These are phyloP conservation scores for Gadopsis marmoratus DNA, from an alignment of 2,797 vertebrate species.

Conservation along the genomic window DNA sequence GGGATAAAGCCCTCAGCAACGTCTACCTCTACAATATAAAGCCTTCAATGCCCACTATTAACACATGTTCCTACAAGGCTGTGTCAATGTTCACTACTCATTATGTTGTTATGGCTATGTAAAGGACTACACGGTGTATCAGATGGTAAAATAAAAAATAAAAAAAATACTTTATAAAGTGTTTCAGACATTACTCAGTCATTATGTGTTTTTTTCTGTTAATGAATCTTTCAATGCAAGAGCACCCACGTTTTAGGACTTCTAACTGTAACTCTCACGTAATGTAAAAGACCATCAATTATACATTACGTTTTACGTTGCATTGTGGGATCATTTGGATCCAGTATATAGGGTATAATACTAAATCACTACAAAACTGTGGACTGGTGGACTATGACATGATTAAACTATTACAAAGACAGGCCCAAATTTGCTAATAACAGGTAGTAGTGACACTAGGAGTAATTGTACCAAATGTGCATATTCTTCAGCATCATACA, in stretches of 20 bases:
- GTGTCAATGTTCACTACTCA: neutral
- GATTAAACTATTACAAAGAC: neutral
- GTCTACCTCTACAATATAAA: constrained; percentile 51
- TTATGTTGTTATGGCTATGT: neutral
- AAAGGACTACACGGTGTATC: neutral
- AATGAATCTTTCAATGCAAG: neutral
- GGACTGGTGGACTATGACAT: neutral
- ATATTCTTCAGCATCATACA: neutral
- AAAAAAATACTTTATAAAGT: no score
- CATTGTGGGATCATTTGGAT: neutral
- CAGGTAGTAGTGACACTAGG: neutral
- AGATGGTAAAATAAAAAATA: neutral
- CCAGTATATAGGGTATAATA: neutral
- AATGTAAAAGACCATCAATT: neutral
- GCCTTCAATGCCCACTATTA: constrained; percentile 48
- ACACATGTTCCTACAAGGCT: constrained; percentile 42
- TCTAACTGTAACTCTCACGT: neutral
- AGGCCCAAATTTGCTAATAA: neutral
- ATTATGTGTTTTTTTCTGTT: neutral
- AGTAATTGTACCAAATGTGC: neutral
- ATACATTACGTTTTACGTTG: no score
- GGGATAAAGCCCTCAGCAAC: constrained; percentile 63
- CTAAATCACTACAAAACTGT: neutral
- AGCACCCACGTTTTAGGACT: neutral
- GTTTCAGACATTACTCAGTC: neutral